Conservation (phyloP, 2,888 invertebrate species). For the Pemphredon lugubris region DNA sequence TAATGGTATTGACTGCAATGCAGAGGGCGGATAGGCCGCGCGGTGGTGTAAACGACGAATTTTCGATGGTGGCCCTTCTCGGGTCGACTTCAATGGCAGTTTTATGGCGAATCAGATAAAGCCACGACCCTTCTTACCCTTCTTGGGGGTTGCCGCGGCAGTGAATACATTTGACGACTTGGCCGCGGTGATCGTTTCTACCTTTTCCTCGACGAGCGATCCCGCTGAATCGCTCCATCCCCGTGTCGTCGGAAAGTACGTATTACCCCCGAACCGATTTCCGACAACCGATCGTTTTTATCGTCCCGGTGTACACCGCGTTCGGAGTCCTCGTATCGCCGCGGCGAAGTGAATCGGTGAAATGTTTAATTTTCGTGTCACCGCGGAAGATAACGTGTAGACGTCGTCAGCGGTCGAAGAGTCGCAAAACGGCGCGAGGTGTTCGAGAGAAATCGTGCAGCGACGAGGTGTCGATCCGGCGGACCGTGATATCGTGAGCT, state of each 20-base stretch:
- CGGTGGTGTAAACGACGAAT: slow-evolving; percentile 54
- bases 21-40: slow-evolving; percentile 17
- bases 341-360: too few relatives aligned
- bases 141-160: slow-evolving; percentile 34
- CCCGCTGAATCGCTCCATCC: slow-evolving; percentile 37
- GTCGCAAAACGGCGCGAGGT: too few relatives aligned
- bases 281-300: slow-evolving; percentile 33
- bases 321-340: not conserved
- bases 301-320: slow-evolving; percentile 1
- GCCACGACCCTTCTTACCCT: slow-evolving; percentile 54
- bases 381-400: too few relatives aligned
- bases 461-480: not conserved
- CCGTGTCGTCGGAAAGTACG: slow-evolving; percentile 30
- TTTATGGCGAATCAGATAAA: slow-evolving; percentile 70
- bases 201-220: slow-evolving; percentile 51
- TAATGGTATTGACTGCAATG: slow-evolving; percentile 64
- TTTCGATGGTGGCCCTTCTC: slow-evolving; percentile 39
- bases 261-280: slow-evolving; percentile 45
- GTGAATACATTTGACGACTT: slow-evolving; percentile 68
- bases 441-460: slow-evolving; percentile 14
- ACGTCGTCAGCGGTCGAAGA: too few relatives aligned
- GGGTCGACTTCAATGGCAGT: slow-evolving; percentile 61
- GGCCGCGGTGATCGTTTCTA: slow-evolving; percentile 55
- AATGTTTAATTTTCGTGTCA: too few relatives aligned
- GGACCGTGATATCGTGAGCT: slow-evolving; percentile 11